A percentile compares a stretch with the other conserved stretches of the same genome.
These are phyloP conservation scores for Cactoblastis cactorum DNA, from an alignment of 2,888 invertebrate species.

Conservation along the genomic window DNA sequence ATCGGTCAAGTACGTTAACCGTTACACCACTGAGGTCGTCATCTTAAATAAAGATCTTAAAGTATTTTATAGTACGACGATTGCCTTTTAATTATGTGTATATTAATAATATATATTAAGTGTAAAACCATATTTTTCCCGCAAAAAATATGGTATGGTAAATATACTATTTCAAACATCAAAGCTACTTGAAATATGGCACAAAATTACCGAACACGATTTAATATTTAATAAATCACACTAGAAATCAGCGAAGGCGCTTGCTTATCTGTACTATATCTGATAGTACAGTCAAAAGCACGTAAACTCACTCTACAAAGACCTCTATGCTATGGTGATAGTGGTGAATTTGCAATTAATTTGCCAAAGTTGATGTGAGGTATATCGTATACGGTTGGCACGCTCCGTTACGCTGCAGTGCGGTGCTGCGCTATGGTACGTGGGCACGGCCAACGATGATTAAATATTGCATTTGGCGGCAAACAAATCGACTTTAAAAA, in stretches of 20 bases:
- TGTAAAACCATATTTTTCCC: too few relatives aligned
- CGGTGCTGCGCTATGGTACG: neutral
- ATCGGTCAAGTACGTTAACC: too few relatives aligned
- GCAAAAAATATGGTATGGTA: too few relatives aligned
- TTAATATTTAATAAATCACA: conserved; percentile 3
- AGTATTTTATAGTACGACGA: too few relatives aligned
- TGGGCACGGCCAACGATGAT: neutral
- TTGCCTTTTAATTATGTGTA: too few relatives aligned
- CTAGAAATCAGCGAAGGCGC: neutral
- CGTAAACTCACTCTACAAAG: neutral
- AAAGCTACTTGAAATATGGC: neutral
- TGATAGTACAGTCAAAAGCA: neutral
- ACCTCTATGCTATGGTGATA: neutral
- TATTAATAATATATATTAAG: too few relatives aligned
- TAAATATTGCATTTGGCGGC: neutral
- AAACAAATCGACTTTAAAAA: neutral
- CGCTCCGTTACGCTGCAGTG: conserved; percentile 11
- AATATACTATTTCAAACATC: neutral
- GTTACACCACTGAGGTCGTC: too few relatives aligned
- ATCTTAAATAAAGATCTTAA: too few relatives aligned
- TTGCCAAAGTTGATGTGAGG: neutral
- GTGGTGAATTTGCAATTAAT: neutral
- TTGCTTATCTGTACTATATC: conserved; percentile 12
- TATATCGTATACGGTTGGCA: neutral
- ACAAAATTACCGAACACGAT: neutral